Base-by-base conservation (phyloP, 2,888 invertebrate genomes). In the Brenthis hecate region DNA sequence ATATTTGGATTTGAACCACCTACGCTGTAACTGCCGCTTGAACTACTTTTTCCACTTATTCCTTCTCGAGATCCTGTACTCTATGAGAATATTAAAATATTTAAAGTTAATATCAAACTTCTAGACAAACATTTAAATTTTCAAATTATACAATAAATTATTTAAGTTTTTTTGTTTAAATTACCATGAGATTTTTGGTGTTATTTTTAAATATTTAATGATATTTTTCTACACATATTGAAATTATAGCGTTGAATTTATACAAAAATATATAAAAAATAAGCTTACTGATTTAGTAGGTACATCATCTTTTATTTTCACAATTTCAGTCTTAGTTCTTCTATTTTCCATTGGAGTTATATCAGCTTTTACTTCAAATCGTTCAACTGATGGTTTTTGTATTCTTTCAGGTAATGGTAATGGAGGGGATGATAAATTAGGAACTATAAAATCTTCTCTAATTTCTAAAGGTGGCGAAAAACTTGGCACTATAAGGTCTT, bases 401-500 rank as follows among this genome's bases (percentile, higher is more conserved):
- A 89, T 73, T 77, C 87, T 85, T 66, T 91, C 91, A 62, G 89
- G 81, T 74, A 91, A 78, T 63, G 91, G 87, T 72, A 94, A 87
- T 73, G 94, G 91, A 51, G 92, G 92, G 61, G 92, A 90, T 64
- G 89, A 80, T 76, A 92, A 74, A 74, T 91, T 85, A 72, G 92
- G 91, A 69, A 92, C 92, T 72, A 90, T 88, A 74, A 92, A 91
- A 75, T 92, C 89, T 69, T 89, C 94, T 73, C 81, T 91, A 70
- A 93, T 93, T 81, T 94, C 87, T 75, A 93, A 80, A n/a, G 94
- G 94, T 23, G 94, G 94, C 68, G 94, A 94, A 81, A 93, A 94
- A 77, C 94, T 93, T 69, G 94, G 94, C 56, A 94, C 93, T 58
- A 95, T 89, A 84, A 94, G 93, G 78, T 95, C 95, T 81, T 95